phyloP scores from a whole-genome alignment of 1,140 invertebrate genomes.

The Bombyx mandarina region DNA sequence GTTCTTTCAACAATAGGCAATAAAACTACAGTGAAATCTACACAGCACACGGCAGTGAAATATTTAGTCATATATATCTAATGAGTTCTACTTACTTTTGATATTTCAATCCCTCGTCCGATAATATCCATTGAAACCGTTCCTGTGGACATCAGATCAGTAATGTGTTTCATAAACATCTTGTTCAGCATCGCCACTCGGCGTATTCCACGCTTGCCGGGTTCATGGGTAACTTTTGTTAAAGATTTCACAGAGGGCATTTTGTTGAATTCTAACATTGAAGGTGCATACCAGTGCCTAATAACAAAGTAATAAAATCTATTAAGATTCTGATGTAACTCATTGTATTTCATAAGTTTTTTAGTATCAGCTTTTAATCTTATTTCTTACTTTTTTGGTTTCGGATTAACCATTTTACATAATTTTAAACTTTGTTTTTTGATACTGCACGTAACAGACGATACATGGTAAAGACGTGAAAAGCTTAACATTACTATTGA shows the following conservation, averaged over 20 bases:
- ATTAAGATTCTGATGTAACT: background rate
- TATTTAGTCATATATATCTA: background rate
- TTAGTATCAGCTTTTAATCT: background rate
- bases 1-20: too few relatives aligned
- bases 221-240: conserved; percentile 46
- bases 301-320: conserved; percentile 2
- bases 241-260: conserved; percentile 52
- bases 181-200: conserved; percentile 79
- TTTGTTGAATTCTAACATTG: conserved; percentile 16
- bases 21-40: too few relatives aligned
- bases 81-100: conserved; percentile 56
- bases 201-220: conserved; percentile 57
- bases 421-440: conserved; percentile 55
- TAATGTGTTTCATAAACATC: conserved; percentile 84
- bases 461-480: conserved; percentile 40
- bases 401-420: conserved; percentile 55
- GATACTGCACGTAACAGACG: conserved; percentile 23
- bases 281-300: conserved; percentile 48
- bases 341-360: conserved; percentile 1
- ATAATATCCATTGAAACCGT: conserved; percentile 72
- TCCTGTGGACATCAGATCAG: conserved; percentile 80
- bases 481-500: conserved; percentile 10
- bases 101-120: conserved; percentile 79
- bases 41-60: too few relatives aligned
- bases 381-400: conserved; percentile 32